These are phyloP conservation scores for Platysteira castanea DNA, from an alignment of 2,113 vertebrate genomes.

Conservation along the genomic window DNA sequence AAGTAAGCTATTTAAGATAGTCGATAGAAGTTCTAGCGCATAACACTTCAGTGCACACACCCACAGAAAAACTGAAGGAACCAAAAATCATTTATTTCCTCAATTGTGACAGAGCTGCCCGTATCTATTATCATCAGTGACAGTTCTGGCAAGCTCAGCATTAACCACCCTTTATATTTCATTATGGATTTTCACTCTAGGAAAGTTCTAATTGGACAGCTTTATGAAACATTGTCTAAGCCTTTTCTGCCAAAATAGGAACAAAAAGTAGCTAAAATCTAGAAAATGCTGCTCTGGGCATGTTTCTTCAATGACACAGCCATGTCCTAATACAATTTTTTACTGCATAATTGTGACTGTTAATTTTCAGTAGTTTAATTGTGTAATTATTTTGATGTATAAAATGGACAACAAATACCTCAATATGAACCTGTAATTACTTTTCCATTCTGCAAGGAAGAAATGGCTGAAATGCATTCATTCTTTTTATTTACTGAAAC, in stretches of 20 bases:
- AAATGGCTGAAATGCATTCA: neutral
- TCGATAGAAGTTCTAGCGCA: neutral
- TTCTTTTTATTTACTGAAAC: neutral
- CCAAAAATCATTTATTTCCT: neutral
- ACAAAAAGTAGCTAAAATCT: neutral
- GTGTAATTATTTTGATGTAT: neutral
- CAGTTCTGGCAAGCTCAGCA: neutral
- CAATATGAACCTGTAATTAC: neutral
- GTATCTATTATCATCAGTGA: neutral
- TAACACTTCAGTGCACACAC: neutral
- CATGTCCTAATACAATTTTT: neutral
- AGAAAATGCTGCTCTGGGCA: neutral
- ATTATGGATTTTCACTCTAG: neutral
- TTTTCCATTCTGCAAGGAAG: neutral
- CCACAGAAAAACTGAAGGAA: neutral
- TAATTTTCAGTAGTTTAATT: neutral
- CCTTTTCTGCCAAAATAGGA: neutral
- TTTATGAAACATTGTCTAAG: neutral
- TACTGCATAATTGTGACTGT: neutral
- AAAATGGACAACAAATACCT: neutral
- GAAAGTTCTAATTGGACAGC: neutral
- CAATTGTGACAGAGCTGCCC: neutral
- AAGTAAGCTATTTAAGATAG: neutral
- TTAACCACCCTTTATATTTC: slow-evolving; percentile 22
- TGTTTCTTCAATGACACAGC: neutral